These are phyloP conservation scores for Phataginus tricuspis DNA, from an alignment of 2,797 vertebrate genomes.

Conservation along the genomic window DNA sequence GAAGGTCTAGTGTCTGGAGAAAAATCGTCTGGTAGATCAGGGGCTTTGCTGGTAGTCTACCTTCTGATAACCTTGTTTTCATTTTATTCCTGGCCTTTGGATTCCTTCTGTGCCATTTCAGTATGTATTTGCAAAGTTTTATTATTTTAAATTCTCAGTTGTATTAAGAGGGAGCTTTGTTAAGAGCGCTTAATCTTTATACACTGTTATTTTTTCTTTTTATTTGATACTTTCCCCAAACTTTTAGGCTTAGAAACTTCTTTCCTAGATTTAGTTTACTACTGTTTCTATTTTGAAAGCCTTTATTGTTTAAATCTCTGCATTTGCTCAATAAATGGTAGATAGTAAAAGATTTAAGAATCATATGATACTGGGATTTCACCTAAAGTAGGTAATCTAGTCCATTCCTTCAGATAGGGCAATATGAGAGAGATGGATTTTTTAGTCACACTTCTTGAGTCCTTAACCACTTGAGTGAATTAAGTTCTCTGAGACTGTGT, in stretches of 20 bases:
- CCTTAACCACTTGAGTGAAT: background rate
- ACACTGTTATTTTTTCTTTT: background rate
- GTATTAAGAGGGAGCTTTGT: background rate
- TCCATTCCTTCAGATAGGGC: background rate
- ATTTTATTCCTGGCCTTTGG: conserved; percentile 7
- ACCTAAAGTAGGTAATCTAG: background rate
- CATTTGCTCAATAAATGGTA: background rate
- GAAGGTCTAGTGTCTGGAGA: background rate
- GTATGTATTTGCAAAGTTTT: background rate
- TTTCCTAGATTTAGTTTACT: conserved; percentile 1
- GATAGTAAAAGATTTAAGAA: conserved; percentile 8
- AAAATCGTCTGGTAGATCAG: background rate
- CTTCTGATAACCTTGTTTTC: conserved; percentile 7
- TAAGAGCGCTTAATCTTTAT: conserved; percentile 11
- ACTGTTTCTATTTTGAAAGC: background rate
- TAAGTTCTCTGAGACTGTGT: background rate
- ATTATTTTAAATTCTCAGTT: background rate
- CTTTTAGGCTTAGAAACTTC: conserved; percentile 1
- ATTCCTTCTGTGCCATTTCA: background rate
- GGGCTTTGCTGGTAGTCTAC: background rate
- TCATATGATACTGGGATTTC: background rate
- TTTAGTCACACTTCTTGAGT: background rate
- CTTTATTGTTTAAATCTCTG: conserved; percentile 24
- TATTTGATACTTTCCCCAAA: background rate
- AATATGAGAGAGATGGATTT: background rate